Evolutionary conservation across 1,140 invertebrate species (phyloP).

Genomic region (Araneus ventricosus): DNA sequence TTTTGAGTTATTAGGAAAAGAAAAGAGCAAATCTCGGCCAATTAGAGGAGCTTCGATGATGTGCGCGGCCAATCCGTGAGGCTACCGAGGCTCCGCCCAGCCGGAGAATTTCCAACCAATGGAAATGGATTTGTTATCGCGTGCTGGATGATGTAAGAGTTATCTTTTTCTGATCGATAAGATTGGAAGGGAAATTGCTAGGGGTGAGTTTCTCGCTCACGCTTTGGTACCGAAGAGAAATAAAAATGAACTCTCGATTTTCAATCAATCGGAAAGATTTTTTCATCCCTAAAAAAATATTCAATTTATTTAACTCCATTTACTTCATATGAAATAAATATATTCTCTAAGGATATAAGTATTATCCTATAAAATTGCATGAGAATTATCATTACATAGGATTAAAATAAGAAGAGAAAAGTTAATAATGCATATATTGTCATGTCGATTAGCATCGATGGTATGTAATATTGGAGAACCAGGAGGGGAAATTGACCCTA

Average conservation of each 20-base stretch:
- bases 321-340: too few relatives aligned
- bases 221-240: not conserved
- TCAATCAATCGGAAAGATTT: not conserved
- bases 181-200: not conserved
- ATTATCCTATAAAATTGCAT: too few relatives aligned
- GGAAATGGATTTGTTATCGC: constrained; percentile 36
- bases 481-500: too few relatives aligned
- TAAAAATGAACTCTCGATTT: not conserved
- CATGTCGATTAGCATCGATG: too few relatives aligned
- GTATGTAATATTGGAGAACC: too few relatives aligned
- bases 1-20: constrained; percentile 61
- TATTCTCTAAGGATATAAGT: too few relatives aligned
- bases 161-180: constrained; percentile 26
- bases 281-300: not conserved
- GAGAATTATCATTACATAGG: too few relatives aligned
- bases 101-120: constrained; percentile 19
- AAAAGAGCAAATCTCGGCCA: constrained; percentile 67
- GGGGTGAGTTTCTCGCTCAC: not conserved
- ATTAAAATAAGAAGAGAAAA: too few relatives aligned
- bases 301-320: too few relatives aligned
- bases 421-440: too few relatives aligned
- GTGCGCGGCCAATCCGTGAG: constrained; percentile 62
- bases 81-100: not conserved
- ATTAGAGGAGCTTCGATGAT: constrained; percentile 62
- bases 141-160: constrained; percentile 67